Conservation (phyloP, 2,888 invertebrate species). For the Acutogordius australiensis region DNA sequence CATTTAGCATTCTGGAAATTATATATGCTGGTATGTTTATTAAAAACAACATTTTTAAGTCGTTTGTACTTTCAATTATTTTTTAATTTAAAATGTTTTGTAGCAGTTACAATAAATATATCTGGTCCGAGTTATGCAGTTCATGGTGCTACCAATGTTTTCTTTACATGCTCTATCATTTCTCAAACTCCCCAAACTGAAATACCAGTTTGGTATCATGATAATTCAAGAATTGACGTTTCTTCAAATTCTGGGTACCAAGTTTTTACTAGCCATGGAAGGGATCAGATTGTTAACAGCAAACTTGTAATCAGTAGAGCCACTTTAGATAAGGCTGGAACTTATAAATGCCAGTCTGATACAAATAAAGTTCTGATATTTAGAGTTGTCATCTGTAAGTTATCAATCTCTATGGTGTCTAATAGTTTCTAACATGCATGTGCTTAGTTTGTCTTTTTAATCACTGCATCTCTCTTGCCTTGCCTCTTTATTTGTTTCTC, state of each 20-base stretch:
- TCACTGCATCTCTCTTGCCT: too few relatives aligned
- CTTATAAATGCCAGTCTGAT: slow-evolving; percentile 2
- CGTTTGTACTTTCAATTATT: too few relatives aligned
- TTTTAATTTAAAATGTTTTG: too few relatives aligned
- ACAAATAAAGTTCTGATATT: background rate
- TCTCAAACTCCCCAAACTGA: background rate
- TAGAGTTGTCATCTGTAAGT: background rate
- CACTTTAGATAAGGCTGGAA: slow-evolving; percentile 3
- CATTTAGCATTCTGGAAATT: too few relatives aligned
- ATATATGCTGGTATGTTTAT: too few relatives aligned
- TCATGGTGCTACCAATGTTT: background rate
- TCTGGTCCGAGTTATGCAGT: background rate
- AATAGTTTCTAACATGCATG: too few relatives aligned
- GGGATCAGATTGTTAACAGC: background rate
- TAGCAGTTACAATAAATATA: background rate
- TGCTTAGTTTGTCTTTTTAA: too few relatives aligned
- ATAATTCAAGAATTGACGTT: background rate
- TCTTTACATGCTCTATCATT: background rate
- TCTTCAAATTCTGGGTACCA: background rate
- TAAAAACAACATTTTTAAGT: too few relatives aligned
- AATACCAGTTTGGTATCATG: background rate
- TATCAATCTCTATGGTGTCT: too few relatives aligned
- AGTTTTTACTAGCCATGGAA: background rate
- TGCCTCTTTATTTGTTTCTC: too few relatives aligned
- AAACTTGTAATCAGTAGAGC: background rate